Base-by-base conservation (phyloP, 1,140 invertebrate genomes). In the Drosophila biarmipes region DNA sequence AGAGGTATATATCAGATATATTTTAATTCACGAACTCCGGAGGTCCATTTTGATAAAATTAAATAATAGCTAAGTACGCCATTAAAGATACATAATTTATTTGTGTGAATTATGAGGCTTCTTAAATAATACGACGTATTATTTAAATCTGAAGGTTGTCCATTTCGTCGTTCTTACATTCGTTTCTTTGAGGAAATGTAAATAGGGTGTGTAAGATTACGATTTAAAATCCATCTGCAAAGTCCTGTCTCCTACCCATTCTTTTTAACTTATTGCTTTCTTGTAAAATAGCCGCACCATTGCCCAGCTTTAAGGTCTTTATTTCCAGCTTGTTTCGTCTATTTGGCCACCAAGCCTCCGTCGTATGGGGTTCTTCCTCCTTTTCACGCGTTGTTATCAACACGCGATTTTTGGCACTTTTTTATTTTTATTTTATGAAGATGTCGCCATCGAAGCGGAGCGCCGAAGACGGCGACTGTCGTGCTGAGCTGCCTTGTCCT, bases 391-490 rank as follows among this genome's bases (percentile, higher is more conserved):
- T 64, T 78, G 73, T 85, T 85, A 85, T 85, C 82, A 87, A 85
- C 78, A 74, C 79, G 82, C 82, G 81, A 85, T 87, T 87, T 85
- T 78, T 74, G 78, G 59, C 78, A 87, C 82, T 81, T 85, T 81
- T 81, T 86, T 80, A 54, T 42, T 63, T 27, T 46, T 34, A 46
- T 68, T 69, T 80, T 81, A 81, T 79, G 80, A 64, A 78, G 58
- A 64, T 77, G 81, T 55, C 77, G 64, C 79, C 67, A 81, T 34
- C 66, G 66, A 69, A 77, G 48, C 62, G 81, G 58, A 80, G 62
- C 80, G 38, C 42, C 24, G 24, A 62, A 15, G 51, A 48, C 66
- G 31, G 58, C 68, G 82, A 81, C 78, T 78, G 59, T 85, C 82
- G 59, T 49, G 81, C 81, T 81, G 82, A 45, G 81, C 49, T 42